Base-by-base conservation (phyloP, 2,888 invertebrate genomes). In the Molanna angustata region DNA sequence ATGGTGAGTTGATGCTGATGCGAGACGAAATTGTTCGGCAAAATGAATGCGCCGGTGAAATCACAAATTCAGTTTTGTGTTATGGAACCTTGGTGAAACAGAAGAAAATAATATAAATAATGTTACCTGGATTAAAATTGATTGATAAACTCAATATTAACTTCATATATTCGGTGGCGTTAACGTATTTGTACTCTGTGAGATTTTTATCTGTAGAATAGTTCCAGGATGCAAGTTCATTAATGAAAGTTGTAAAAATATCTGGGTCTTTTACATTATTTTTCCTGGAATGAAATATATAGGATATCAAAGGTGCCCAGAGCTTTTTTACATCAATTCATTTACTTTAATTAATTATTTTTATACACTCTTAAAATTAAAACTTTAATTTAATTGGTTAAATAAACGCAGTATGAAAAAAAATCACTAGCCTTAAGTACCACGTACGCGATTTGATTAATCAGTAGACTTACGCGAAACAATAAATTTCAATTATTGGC, bases 181-280 rank as follows among this genome's bases (percentile, higher is more conserved):
- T 62, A 45, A 85, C 77, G 14, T 68, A 72, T 40, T 72, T 71
- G 63, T 82, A 83, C 13, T 75, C 66, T 0, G 82, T 76, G 9
- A 86, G 66, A 2, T 67, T 64, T 27, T 81, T 74, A 56, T 86
- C 82, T 62, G 76, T 84, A 17, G 76, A 74, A 62, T 80, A 86
- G 1, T 79, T 78, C 0, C 83, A 78, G 46, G 78, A 76, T 0
- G 83, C 72, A 16, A 87, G 68, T 11, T 73, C 70, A 17, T 66
- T 66, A 39, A 86, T 68, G 65, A 86, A 86, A 6, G 69, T 63
- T 57, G 71, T 70, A n/a, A 84, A 71, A 27, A 67, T 67, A 4
- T 72, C 72, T 65, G 79, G 80, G 61, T 84, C 79, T 32, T 69
- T 52, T 52, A 66, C 69, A 2, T 64, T 58, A 1, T 69, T 68